Evolutionary conservation across 2,113 vertebrate species (phyloP), one percentile per base, ranked within the genome.

Genomic region (Colistium nudipinnis): DNA sequence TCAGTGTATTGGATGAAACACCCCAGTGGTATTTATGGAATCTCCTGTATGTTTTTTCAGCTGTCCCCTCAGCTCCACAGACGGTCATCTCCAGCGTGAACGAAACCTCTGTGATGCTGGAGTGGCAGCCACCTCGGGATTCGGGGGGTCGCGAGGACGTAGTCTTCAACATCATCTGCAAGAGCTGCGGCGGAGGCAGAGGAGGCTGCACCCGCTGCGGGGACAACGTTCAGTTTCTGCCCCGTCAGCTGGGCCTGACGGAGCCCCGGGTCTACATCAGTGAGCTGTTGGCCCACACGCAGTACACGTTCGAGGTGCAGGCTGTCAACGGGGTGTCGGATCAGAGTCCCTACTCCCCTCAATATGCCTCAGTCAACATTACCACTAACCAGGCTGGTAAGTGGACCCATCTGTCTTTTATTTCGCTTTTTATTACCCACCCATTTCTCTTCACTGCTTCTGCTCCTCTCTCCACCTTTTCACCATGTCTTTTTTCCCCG

Each of bases 301-400:
- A 97, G 91, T 99, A 98, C 92, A 99, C 97, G 60, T 98, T 99
- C 0, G 98, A 99, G 93, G 95, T 99, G 89, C 97, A 99, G 89
- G 97, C 97, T 0, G 97, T 99, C 83, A 99, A 99, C 0, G 98
- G 97, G 0, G 98, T 99, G 85, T 98, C 97, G 0, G 98, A 99
- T 87, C 98, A 99, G 94, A 99, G 96, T 83, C 98, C 96, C 19
- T 96, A 98, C 91, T 97, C 97, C 0, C 98, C 98, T 0, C 97
- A 98, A 72, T 99, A 98, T 0, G 83, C 96, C 10, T 96, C 98
- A 0, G 96, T 99, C 77, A 99, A 99, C 88, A 99, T 99, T 89
- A 99, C 97, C 89, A 99, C 98, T 86, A 99, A 99, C 93, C 98
- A 99, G 79, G 98, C 98, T 0, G 98, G 98, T 99, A 87, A 95